Evolutionary conservation across 2,797 vertebrate genomes (phyloP).

Genomic region (Lepilemur septentrionalis): DNA sequence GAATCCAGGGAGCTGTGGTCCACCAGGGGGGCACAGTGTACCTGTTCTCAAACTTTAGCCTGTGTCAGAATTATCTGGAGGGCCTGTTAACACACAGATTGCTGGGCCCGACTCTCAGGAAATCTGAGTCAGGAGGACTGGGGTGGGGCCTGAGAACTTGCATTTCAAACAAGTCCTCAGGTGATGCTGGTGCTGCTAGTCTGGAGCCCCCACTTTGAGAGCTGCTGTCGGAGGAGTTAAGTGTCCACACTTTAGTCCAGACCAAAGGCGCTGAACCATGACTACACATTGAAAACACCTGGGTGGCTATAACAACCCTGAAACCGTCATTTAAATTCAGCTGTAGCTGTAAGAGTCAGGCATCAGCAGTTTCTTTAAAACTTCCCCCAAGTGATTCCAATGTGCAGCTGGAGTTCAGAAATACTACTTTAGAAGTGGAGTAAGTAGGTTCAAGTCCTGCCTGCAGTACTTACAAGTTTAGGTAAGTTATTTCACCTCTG

Average conservation of each 20-base stretch:
- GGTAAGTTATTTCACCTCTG: neutral
- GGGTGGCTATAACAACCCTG: neutral
- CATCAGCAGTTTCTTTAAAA: neutral
- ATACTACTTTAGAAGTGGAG: neutral
- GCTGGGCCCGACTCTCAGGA: neutral
- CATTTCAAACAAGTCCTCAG: neutral
- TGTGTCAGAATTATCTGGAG: neutral
- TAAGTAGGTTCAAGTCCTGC: neutral
- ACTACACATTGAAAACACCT: neutral
- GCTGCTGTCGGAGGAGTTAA: neutral
- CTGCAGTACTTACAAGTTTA: neutral
- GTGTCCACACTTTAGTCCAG: neutral
- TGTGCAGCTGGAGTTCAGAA: neutral
- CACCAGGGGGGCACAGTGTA: neutral
- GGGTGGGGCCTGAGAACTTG: neutral
- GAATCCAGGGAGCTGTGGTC: neutral
- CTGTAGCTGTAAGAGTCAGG: neutral
- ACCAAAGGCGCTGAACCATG: neutral
- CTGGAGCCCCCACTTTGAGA: neutral
- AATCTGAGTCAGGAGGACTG: neutral
- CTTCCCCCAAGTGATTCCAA: neutral
- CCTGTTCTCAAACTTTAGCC: neutral
- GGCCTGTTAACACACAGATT: neutral
- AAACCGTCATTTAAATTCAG: neutral
- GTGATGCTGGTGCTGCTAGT: neutral